Conservation (phyloP, 2,888 invertebrate species). For the Sacculina carcini region DNA sequence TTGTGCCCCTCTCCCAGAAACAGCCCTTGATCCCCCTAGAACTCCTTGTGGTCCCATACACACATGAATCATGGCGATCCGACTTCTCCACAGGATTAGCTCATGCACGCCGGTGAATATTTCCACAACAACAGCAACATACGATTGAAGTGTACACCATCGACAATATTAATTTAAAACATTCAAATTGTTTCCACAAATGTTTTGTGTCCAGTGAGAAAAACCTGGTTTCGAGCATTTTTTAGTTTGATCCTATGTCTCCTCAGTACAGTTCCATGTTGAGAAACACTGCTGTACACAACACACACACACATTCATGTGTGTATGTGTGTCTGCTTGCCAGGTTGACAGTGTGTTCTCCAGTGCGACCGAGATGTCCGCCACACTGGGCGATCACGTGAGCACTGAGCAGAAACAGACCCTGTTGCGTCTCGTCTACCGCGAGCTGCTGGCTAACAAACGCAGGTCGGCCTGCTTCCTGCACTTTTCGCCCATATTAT, state of each 20-base stretch:
- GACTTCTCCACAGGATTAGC: too few relatives aligned
- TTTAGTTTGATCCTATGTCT: not conserved
- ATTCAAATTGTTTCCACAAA: too few relatives aligned
- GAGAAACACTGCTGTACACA: not conserved
- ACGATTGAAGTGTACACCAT: too few relatives aligned
- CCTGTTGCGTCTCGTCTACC: constrained; percentile 59
- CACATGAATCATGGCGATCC: too few relatives aligned
- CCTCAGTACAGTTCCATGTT: not conserved
- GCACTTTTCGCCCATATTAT: too few relatives aligned
- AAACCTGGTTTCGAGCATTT: not conserved
- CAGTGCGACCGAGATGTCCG: constrained; percentile 53
- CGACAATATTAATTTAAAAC: too few relatives aligned
- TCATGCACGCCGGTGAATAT: too few relatives aligned
- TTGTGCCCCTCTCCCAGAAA: too few relatives aligned
- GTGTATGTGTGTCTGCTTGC: not conserved
- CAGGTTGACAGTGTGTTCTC: constrained; percentile 49
- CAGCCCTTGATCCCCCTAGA: too few relatives aligned
- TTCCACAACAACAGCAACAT: too few relatives aligned
- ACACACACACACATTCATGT: not conserved
- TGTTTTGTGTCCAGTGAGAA: not conserved
- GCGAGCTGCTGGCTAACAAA: constrained; percentile 59
- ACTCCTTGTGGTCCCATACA: too few relatives aligned
- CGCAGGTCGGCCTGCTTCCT: constrained; percentile 35
- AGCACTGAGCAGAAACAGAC: constrained; percentile 76
- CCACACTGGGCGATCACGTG: constrained; percentile 36